Conservation (phyloP, 2,888 invertebrate genomes). For the Phyllotreta cruciferae region DNA sequence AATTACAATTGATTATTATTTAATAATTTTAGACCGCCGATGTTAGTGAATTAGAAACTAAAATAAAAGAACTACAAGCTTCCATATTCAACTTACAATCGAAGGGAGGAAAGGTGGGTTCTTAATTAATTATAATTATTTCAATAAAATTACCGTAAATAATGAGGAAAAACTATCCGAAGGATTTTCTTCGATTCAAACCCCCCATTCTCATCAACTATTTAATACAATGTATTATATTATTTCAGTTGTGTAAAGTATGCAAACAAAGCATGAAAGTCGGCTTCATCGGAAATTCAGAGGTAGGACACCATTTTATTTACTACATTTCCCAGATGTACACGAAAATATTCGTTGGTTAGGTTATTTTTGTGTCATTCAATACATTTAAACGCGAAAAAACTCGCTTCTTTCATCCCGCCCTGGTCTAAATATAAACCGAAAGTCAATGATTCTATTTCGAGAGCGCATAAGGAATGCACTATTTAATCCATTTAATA, state of each 20-base stretch:
- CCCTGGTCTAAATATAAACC: slow-evolving; percentile 23
- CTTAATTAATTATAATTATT: slow-evolving; percentile 3
- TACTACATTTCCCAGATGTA: too few relatives aligned
- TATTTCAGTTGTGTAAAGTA: slow-evolving; percentile 44
- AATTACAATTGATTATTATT: too few relatives aligned
- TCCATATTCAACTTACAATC: slow-evolving; percentile 9
- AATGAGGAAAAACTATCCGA: too few relatives aligned
- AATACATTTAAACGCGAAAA: not conserved
- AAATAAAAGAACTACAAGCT: slow-evolving; percentile 15
- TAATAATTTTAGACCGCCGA: not conserved
- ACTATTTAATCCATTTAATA: slow-evolving; percentile 14
- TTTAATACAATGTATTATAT: slow-evolving; percentile 12
- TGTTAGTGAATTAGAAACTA: not conserved
- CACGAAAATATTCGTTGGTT: too few relatives aligned
- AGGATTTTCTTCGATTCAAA: too few relatives aligned
- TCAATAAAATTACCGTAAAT: too few relatives aligned
- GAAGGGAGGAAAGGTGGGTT: slow-evolving; percentile 12
- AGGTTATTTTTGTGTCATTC: not conserved
- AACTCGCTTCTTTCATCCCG: not conserved
- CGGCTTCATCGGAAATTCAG: slow-evolving; percentile 40
- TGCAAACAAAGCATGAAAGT: slow-evolving; percentile 43
- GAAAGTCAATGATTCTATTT: slow-evolving; percentile 21
- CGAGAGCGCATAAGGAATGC: slow-evolving; percentile 13
- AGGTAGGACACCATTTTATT: slow-evolving; percentile 35
- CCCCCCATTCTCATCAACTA: too few relatives aligned